Evolutionary conservation across 2,113 vertebrate genomes (phyloP).

Genomic region (Clarias batrachus): DNA sequence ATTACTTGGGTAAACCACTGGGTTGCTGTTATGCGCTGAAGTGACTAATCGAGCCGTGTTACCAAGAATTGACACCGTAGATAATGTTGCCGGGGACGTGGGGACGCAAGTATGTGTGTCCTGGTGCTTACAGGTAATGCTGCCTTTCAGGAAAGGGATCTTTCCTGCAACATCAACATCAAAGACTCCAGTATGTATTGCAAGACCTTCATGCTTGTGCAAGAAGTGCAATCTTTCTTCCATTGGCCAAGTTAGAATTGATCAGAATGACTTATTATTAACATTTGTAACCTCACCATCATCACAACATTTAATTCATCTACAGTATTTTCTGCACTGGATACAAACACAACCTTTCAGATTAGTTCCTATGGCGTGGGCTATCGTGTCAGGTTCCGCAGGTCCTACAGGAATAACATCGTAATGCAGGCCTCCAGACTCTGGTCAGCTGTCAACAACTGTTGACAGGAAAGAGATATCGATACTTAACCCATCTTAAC

Average conservation of each 20-base stretch:
- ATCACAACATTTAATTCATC: not conserved
- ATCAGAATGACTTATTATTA: not conserved
- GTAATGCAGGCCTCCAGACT: not conserved
- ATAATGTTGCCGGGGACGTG: not conserved
- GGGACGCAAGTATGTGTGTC: not conserved
- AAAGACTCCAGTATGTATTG: not conserved
- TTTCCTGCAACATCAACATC: not conserved
- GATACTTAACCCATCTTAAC: not conserved
- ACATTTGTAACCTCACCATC: not conserved
- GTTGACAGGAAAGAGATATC: not conserved
- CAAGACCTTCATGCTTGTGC: not conserved
- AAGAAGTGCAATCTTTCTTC: not conserved
- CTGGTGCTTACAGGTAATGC: not conserved
- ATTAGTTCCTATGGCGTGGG: not conserved
- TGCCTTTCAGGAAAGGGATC: not conserved
- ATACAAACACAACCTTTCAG: not conserved
- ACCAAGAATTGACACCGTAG: not conserved
- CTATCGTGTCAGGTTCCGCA: not conserved
- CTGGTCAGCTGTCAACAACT: not conserved
- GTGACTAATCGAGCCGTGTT: not conserved
- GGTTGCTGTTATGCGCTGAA: not conserved
- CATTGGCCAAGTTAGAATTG: not conserved
- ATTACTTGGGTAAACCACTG: slow-evolving; percentile 19
- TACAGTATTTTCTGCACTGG: not conserved
- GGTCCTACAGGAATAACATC: no score